phyloP scores from a whole-genome alignment of 2,113 vertebrate species.

The Prunella himalayana region DNA sequence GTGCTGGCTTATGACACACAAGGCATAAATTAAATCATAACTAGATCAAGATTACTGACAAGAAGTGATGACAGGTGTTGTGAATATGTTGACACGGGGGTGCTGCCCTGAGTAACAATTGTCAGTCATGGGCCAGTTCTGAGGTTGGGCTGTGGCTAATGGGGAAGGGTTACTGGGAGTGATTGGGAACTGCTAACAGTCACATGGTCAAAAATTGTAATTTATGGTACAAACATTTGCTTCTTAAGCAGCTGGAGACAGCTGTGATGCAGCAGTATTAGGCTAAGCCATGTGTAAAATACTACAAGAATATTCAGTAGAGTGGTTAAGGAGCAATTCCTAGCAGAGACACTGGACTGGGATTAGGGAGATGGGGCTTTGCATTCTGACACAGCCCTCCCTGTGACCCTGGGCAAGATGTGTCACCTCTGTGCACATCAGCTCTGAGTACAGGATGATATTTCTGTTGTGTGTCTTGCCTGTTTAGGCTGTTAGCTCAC shows the following conservation, averaged over 20 bases:
- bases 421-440: slow-evolving; percentile 14
- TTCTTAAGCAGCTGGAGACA: neutral
- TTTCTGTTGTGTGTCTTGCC: slow-evolving; percentile 42
- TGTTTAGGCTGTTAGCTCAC: neutral
- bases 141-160: neutral
- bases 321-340: neutral
- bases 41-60: slow-evolving; percentile 54
- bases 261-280: neutral
- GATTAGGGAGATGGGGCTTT: neutral
- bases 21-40: slow-evolving; percentile 72
- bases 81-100: slow-evolving; percentile 60
- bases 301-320: neutral
- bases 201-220: neutral
- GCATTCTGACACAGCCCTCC: slow-evolving; percentile 6
- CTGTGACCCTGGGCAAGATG: slow-evolving; percentile 33
- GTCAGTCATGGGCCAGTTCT: slow-evolving; percentile 64
- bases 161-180: neutral
- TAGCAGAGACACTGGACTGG: neutral
- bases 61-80: slow-evolving; percentile 73
- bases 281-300: neutral
- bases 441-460: neutral
- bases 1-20: slow-evolving; percentile 30
- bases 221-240: neutral
- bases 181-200: neutral
- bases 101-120: slow-evolving; percentile 45